These are phyloP conservation scores for Drosophila barbarae DNA, from an alignment of 2,888 invertebrate species.

Conservation along the genomic window DNA sequence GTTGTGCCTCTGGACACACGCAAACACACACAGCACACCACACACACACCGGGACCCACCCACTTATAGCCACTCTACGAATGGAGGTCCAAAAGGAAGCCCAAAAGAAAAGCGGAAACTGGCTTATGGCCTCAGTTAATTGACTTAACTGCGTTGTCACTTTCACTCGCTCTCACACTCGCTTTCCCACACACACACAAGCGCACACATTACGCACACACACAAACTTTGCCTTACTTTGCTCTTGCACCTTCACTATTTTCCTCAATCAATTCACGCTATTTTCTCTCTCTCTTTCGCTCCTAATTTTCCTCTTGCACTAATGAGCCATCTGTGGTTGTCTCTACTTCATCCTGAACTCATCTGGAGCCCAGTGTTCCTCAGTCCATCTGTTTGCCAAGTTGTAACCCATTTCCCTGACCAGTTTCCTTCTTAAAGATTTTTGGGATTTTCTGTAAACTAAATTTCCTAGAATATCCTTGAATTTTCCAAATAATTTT, in stretches of 20 bases:
- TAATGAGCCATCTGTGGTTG: conserved; percentile 36
- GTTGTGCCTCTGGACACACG: conserved; percentile 3
- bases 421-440: background rate
- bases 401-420: background rate
- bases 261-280: conserved; percentile 14
- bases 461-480: background rate
- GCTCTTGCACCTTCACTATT: conserved; percentile 36
- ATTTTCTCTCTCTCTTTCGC: conserved; percentile 10
- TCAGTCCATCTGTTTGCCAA: conserved; percentile 4
- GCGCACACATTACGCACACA: conserved; percentile 27
- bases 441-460: background rate
- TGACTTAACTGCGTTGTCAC: conserved; percentile 54
- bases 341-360: conserved; percentile 20
- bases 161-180: conserved; percentile 40
- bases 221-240: conserved; percentile 42
- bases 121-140: conserved; percentile 32
- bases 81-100: conserved; percentile 6
- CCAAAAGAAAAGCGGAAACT: conserved; percentile 29
- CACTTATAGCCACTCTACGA: background rate
- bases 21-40: conserved; percentile 11
- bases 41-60: background rate
- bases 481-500: background rate
- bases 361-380: conserved; percentile 4
- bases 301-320: conserved; percentile 24
- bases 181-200: conserved; percentile 22